Percentiles rank a stretch among this genome's conserved stretches.
phyloP scores from a whole-genome alignment of 2,113 vertebrate species.

The Arizona elegans region DNA sequence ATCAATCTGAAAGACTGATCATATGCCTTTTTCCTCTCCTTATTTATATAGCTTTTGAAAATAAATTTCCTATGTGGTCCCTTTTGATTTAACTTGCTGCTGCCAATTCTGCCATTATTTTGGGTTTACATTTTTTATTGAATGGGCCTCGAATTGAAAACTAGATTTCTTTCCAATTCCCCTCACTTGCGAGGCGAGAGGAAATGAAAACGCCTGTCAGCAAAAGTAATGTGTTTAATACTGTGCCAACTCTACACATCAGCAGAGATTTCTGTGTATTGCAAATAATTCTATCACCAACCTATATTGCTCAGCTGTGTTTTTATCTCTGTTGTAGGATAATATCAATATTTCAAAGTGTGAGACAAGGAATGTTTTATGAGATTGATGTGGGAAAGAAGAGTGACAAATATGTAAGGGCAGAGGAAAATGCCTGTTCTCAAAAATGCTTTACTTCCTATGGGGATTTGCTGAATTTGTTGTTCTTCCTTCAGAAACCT shows the following conservation, averaged over 20 bases:
- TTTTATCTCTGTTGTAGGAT: conserved; percentile 72
- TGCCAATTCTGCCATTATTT: conserved; percentile 40
- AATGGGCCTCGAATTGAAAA: conserved; percentile 58
- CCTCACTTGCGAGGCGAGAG: conserved; percentile 52
- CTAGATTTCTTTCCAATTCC: conserved; percentile 67
- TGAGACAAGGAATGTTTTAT: conserved; percentile 67
- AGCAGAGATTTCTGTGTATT: conserved; percentile 71
- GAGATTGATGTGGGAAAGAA: conserved; percentile 68
- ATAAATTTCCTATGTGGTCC: conserved; percentile 49
- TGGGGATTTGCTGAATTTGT: conserved; percentile 46
- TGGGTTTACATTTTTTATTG: conserved; percentile 66
- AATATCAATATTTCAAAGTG: conserved; percentile 72
- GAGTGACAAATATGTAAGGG: conserved; percentile 66
- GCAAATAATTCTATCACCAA: conserved; percentile 75
- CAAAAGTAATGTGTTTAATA: conserved; percentile 81
- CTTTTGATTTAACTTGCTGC: conserved; percentile 59
- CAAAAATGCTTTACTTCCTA: conserved; percentile 49
- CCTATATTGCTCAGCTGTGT: conserved; percentile 67
- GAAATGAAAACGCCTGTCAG: conserved; percentile 77
- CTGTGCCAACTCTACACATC: conserved; percentile 69
- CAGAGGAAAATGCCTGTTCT: conserved; percentile 57
- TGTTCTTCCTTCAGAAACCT: conserved; percentile 40
- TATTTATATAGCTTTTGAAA: conserved; percentile 43
- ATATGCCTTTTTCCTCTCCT: conserved; percentile 23
- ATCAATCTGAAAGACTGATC: conserved; percentile 27